Evolutionary conservation across 2,113 vertebrate species (phyloP).

Genomic region (Vulpes lagopus): DNA sequence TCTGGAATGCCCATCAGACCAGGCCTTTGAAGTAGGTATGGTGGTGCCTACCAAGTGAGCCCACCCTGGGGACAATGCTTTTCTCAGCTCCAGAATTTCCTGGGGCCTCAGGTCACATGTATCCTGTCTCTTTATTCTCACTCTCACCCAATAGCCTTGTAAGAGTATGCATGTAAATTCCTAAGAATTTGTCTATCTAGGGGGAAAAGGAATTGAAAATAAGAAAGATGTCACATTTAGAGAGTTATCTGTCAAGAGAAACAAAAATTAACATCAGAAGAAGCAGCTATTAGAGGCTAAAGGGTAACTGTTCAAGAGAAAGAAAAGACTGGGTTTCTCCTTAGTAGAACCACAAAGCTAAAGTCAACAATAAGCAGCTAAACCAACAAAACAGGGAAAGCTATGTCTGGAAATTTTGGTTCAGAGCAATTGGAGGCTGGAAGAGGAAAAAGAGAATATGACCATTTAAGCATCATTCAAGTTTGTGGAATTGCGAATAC

Average conservation of each 20-base stretch:
- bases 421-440: not conserved
- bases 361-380: not conserved
- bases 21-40: not conserved
- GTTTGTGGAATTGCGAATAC: not conserved
- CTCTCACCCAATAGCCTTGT: not conserved
- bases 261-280: conserved; percentile 46
- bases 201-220: not conserved
- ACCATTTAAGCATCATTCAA: not conserved
- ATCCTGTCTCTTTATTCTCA: conserved; percentile 58
- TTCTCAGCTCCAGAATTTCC: not conserved
- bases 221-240: conserved; percentile 5
- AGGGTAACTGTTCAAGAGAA: not conserved
- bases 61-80: not conserved
- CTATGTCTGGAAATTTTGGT: not conserved
- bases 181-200: conserved; percentile 57
- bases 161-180: conserved; percentile 27
- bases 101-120: conserved; percentile 50
- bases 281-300: conserved; percentile 22
- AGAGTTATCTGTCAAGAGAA: conserved; percentile 19
- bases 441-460: not conserved
- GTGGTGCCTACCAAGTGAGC: not conserved
- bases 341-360: not conserved
- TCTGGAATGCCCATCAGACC: not conserved
- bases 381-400: not conserved
- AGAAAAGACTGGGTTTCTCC: not conserved